phyloP scores from a whole-genome alignment of 2,113 vertebrate genomes.

The Eubucco bourcierii region DNA sequence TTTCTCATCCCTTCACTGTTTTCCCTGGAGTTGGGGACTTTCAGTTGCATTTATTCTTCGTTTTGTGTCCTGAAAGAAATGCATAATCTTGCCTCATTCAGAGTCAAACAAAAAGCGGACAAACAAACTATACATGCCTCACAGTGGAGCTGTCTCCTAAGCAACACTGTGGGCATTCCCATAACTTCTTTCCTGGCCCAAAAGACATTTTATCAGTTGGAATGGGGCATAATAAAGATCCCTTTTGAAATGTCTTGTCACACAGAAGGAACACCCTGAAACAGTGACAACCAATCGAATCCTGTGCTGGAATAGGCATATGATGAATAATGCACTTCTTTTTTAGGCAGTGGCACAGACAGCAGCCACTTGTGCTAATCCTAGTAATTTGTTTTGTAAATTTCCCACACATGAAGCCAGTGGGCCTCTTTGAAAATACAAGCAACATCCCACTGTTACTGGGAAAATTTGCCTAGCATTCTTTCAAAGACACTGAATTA shows the following conservation, averaged over 20 bases:
- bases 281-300: background rate
- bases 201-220: background rate
- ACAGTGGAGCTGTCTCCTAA: constrained; percentile 37
- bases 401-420: constrained; percentile 44
- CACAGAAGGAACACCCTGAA: background rate
- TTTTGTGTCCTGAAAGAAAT: constrained; percentile 41
- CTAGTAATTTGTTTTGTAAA: background rate
- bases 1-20: constrained; percentile 25
- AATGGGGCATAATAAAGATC: constrained; percentile 39
- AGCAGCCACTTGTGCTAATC: constrained; percentile 22
- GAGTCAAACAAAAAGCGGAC: constrained; percentile 46
- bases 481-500: background rate
- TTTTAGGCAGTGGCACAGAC: background rate
- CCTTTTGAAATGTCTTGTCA: constrained; percentile 39
- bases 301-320: background rate
- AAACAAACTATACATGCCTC: constrained; percentile 32
- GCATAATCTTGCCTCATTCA: constrained; percentile 51
- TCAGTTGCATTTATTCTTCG: constrained; percentile 9
- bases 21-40: background rate
- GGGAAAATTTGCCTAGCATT: background rate
- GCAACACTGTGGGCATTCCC: constrained; percentile 41
- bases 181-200: constrained; percentile 17
- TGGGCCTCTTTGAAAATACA: background rate
- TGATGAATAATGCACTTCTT: constrained; percentile 43
- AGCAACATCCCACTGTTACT: constrained; percentile 4